Base-by-base conservation (phyloP, 2,113 vertebrate genomes). In the Takifugu bimaculatus region DNA sequence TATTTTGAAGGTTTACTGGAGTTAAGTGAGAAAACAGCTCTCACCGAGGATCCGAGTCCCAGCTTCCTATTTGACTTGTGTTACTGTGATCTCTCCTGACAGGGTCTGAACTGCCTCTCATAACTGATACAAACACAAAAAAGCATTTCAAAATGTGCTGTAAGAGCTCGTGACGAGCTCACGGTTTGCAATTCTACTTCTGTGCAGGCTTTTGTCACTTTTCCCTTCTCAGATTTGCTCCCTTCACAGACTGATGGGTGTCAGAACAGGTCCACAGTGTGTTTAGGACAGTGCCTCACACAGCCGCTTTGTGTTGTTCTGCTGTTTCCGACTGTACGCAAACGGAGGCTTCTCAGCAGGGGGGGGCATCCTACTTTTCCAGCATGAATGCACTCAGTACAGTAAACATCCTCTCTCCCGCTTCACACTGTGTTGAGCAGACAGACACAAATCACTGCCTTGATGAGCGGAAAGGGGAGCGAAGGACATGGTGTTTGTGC, bases 351-450 rank as follows among this genome's bases (percentile, higher is more conserved):
- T 60, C 82, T 63, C 87, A 80, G 80, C 72, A 15, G 35, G 35
- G 77, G 85, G 72, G 59, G 64, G 65, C 50, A 42, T 54, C 50
- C 61, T 65, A 57, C 65, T 65, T 64, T 76, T 69, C 75, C 62
- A 68, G 67, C 70, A 47, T 68, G 70, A 77, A 78, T 57, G 76
- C 74, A 70, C 77, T 68, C 32, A 68, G 66, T 71, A 60, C 71
- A 70, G 74, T 80, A 84, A 85, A 77, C 76, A 81, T 68, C 65
- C 70, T 69, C 50, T 15, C 13, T 52, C 26, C 54, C 32, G 58
- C 50, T 75, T 70, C 66, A 70, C 57, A 53, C 63, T 28, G 50
- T 35, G 67, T 72, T 65, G 79, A 79, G 70, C 65, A 72, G 56
- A 57, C 54, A 72, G 5, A 66, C 76, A 72, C 78, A 77, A 73